Conservation (phyloP, 2,113 vertebrate species). For the Dasypus novemcinctus region DNA sequence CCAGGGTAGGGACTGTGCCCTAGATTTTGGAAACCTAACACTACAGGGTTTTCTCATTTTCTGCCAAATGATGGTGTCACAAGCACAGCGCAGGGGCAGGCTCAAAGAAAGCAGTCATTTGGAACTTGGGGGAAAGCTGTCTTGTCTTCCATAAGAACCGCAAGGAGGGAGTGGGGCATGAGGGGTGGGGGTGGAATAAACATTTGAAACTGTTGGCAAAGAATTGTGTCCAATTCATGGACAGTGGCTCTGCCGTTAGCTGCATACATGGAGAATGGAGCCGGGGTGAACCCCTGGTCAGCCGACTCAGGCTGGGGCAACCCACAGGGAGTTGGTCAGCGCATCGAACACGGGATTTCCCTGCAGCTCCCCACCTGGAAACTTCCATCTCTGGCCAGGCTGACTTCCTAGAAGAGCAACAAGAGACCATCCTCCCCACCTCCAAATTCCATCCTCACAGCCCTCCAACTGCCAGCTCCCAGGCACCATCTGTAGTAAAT, state of each 20-base stretch:
- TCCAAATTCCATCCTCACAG: background rate
- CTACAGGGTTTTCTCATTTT: constrained; percentile 22
- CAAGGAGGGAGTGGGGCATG: background rate
- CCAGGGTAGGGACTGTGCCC: background rate
- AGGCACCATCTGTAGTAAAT: background rate
- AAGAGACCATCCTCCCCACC: background rate
- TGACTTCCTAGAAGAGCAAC: background rate
- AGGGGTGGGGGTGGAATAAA: background rate
- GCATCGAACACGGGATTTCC: background rate
- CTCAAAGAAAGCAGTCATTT: constrained; percentile 41
- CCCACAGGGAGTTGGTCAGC: background rate
- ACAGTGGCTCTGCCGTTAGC: background rate
- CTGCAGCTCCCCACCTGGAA: background rate
- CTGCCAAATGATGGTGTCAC: background rate
- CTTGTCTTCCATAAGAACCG: constrained; percentile 37
- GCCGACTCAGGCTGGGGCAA: background rate
- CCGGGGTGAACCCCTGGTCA: background rate
- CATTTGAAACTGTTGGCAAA: background rate
- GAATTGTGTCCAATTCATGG: background rate
- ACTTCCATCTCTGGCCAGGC: background rate
- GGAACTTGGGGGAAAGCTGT: background rate
- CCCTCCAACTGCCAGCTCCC: background rate
- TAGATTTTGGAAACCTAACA: constrained; percentile 39
- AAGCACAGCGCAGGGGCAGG: background rate
- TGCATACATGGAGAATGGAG: background rate